Conservation (phyloP, 2,888 invertebrate genomes). For the Drosophila mulleri region DNA sequence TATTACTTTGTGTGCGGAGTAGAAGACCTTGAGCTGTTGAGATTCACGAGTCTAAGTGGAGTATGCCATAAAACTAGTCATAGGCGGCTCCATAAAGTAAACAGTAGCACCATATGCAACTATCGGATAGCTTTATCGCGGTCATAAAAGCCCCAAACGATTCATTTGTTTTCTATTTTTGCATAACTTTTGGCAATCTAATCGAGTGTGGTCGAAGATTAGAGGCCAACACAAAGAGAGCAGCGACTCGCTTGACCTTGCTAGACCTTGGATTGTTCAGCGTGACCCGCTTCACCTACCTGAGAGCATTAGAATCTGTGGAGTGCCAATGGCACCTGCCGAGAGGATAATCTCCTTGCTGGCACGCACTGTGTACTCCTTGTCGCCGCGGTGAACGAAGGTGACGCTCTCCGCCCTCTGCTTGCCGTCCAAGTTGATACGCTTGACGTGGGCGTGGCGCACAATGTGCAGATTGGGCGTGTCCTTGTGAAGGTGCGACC, state of each 20-base stretch:
- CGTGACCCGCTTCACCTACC: slow-evolving; percentile 85
- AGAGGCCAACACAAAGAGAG: neutral
- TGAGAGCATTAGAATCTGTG: slow-evolving; percentile 95
- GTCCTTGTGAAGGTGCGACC: slow-evolving; percentile 88
- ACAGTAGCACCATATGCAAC: neutral
- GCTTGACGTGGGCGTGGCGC: slow-evolving; percentile 87
- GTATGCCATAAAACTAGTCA: neutral
- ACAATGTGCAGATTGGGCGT: slow-evolving; percentile 87
- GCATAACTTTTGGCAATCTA: slow-evolving; percentile 34
- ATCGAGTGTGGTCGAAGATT: slow-evolving; percentile 40
- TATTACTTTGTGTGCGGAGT: neutral
- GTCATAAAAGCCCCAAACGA: slow-evolving; percentile 13
- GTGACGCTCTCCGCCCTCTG: slow-evolving; percentile 86
- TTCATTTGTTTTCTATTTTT: slow-evolving; percentile 9
- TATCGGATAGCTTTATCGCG: slow-evolving; percentile 15
- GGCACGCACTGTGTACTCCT: slow-evolving; percentile 86
- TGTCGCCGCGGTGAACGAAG: slow-evolving; percentile 86
- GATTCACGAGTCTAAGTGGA: neutral
- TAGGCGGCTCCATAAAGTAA: neutral
- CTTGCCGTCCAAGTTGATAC: slow-evolving; percentile 86
- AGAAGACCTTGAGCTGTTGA: neutral
- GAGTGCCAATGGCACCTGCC: slow-evolving; percentile 96
- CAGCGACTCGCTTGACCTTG: slow-evolving; percentile 31
- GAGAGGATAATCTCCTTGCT: slow-evolving; percentile 93
- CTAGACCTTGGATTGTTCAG: slow-evolving; percentile 11